A percentile compares a stretch with the other conserved stretches of the same genome.
These are phyloP conservation scores for Galleria mellonella DNA, from an alignment of 1,140 invertebrate genomes.

Conservation along the genomic window DNA sequence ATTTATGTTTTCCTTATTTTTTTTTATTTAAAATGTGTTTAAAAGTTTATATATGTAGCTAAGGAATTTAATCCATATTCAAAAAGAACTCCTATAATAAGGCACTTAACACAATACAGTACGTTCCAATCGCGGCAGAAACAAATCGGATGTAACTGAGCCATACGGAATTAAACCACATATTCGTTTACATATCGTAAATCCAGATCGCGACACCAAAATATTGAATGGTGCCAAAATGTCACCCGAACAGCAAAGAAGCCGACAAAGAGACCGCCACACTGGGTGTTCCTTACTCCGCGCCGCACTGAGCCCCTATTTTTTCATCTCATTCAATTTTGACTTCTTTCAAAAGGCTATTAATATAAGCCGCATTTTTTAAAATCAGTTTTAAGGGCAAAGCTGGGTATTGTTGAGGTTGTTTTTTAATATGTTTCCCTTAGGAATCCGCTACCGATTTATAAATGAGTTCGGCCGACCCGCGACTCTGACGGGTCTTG, in stretches of 20 bases:
- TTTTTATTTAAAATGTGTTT: too few species aligned
- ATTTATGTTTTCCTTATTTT: too few species aligned
- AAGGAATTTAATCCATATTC: too few species aligned
- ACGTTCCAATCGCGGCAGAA: too few species aligned
- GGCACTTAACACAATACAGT: too few species aligned
- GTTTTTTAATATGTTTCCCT: constrained; percentile 70
- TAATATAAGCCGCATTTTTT: constrained; percentile 72
- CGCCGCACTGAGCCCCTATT: constrained; percentile 53
- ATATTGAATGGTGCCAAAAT: constrained; percentile 74
- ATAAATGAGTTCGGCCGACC: constrained; percentile 53
- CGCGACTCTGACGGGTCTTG: constrained; percentile 43
- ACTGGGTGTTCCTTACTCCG: constrained; percentile 63
- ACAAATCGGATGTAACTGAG: too few species aligned
- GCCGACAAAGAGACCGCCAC: constrained; percentile 67
- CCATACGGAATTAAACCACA: constrained; percentile 18
- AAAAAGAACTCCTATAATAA: too few species aligned
- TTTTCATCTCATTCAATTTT: constrained; percentile 73
- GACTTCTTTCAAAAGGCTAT: constrained; percentile 72
- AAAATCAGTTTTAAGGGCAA: constrained; percentile 58
- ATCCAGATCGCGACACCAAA: constrained; percentile 66
- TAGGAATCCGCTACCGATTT: constrained; percentile 70
- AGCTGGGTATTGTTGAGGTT: constrained; percentile 55
- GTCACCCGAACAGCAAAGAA: constrained; percentile 62
- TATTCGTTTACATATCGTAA: constrained; percentile 65
- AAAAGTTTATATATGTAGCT: too few species aligned